Percentiles rank a stretch among this genome's conserved stretches.
phyloP scores from a whole-genome alignment of 1,140 invertebrate species.

The Philopotamus ludificatus region DNA sequence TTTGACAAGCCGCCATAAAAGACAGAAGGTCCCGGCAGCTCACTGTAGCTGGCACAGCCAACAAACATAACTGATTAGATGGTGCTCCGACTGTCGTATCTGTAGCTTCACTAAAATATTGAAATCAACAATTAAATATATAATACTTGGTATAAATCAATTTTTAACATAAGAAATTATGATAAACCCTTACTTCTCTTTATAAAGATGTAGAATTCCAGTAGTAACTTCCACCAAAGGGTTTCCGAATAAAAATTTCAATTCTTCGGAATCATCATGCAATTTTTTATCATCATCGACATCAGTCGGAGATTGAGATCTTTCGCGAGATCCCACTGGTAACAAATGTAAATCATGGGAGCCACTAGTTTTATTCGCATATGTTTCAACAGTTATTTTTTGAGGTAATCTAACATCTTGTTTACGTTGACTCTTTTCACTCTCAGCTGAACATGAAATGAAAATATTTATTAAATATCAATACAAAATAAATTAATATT shows the following conservation, averaged over 20 bases:
- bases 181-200: slow-evolving; percentile 73
- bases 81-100: slow-evolving; percentile 69
- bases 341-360: slow-evolving; percentile 47
- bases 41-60: slow-evolving; percentile 89
- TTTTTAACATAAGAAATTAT: no score
- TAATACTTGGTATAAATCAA: no score
- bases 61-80: slow-evolving; percentile 78
- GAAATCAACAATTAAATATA: slow-evolving; percentile 56
- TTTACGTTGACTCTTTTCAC: not conserved
- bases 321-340: slow-evolving; percentile 49
- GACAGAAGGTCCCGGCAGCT: slow-evolving; percentile 91
- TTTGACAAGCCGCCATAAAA: slow-evolving; percentile 92
- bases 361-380: slow-evolving; percentile 50
- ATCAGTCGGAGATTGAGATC: slow-evolving; percentile 42
- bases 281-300: not conserved
- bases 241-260: slow-evolving; percentile 94
- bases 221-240: slow-evolving; percentile 95
- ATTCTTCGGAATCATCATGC: slow-evolving; percentile 54
- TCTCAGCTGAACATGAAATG: no score
- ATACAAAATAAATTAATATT: not conserved
- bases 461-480: not conserved
- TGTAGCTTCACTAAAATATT: slow-evolving; percentile 59
- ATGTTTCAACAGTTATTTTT: slow-evolving; percentile 55
- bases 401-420: slow-evolving; percentile 46
- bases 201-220: slow-evolving; percentile 94